Conservation (phyloP, 1,140 invertebrate genomes). For the Drosophila auraria region DNA sequence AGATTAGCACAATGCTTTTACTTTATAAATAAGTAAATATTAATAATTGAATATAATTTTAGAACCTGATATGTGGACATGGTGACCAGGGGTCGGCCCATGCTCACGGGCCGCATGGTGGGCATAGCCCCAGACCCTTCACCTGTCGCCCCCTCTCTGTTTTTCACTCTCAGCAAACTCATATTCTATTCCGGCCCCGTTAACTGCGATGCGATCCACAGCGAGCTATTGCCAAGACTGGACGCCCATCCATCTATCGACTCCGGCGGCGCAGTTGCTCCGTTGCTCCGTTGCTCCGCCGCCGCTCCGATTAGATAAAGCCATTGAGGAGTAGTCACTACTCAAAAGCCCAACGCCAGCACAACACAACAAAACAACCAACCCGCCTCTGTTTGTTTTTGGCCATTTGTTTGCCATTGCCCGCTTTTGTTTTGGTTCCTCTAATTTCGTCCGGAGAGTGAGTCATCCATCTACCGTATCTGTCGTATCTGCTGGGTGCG, state of each 20-base stretch:
- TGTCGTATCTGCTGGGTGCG: neutral
- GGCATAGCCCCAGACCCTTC: slow-evolving; percentile 51
- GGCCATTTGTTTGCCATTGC: slow-evolving; percentile 48
- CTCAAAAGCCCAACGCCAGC: slow-evolving; percentile 4
- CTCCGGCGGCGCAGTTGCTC: slow-evolving; percentile 17
- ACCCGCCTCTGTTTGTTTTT: slow-evolving; percentile 47
- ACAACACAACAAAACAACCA: neutral
- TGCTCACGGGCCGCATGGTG: slow-evolving; percentile 71
- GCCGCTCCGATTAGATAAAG: slow-evolving; percentile 52
- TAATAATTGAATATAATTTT: neutral
- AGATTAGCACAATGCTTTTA: neutral
- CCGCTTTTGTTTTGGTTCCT: slow-evolving; percentile 50
- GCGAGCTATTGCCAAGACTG: slow-evolving; percentile 38
- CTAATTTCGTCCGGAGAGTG: slow-evolving; percentile 8
- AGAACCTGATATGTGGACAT: slow-evolving; percentile 72
- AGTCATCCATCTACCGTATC: slow-evolving; percentile 13
- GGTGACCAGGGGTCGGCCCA: slow-evolving; percentile 61
- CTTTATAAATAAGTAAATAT: neutral
- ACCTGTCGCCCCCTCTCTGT: slow-evolving; percentile 16
- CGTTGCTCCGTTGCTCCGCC: slow-evolving; percentile 1
- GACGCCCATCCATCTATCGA: slow-evolving; percentile 18
- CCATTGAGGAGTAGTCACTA: slow-evolving; percentile 56
- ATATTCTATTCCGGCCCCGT: slow-evolving; percentile 17
- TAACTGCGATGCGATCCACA: slow-evolving; percentile 24
- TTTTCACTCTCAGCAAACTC: slow-evolving; percentile 70